Conservation (phyloP, 2,888 invertebrate genomes). For the Dryomyza anilis region DNA sequence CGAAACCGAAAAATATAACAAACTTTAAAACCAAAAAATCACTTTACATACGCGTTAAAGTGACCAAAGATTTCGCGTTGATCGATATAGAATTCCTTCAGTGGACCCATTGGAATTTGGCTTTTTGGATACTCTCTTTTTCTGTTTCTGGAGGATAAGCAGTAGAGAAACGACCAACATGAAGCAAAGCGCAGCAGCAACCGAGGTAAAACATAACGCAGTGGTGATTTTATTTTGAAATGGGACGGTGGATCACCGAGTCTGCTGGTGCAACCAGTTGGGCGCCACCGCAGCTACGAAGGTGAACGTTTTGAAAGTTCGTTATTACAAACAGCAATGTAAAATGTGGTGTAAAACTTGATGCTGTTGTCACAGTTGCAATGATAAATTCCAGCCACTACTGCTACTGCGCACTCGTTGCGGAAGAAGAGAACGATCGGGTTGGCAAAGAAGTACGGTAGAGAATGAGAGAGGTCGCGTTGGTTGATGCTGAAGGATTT, state of each 20-base stretch:
- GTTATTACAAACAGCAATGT: neutral
- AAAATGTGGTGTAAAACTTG: neutral
- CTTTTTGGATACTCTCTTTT: neutral
- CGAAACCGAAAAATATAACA: neutral
- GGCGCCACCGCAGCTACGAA: neutral
- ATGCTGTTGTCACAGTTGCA: neutral
- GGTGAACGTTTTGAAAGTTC: conserved; percentile 2
- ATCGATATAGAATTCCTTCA: no score
- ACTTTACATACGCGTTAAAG: no score
- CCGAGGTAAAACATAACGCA: conserved; percentile 33
- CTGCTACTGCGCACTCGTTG: neutral
- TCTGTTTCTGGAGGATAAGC: conserved; percentile 7
- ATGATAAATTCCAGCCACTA: neutral
- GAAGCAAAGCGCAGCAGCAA: conserved; percentile 29
- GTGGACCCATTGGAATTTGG: neutral
- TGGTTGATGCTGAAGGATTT: no score
- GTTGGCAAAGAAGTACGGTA: no score
- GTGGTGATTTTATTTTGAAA: neutral
- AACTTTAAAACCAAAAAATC: no score
- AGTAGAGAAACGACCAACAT: conserved; percentile 26
- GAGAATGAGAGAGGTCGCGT: no score
- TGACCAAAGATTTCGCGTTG: neutral
- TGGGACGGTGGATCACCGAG: no score
- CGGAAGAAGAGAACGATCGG: no score
- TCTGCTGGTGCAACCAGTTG: neutral